Percentiles rank a stretch among this genome's conserved stretches.
Evolutionary conservation across 2,888 invertebrate genomes (phyloP).

Genomic region (Disparrhopalites patrizii): DNA sequence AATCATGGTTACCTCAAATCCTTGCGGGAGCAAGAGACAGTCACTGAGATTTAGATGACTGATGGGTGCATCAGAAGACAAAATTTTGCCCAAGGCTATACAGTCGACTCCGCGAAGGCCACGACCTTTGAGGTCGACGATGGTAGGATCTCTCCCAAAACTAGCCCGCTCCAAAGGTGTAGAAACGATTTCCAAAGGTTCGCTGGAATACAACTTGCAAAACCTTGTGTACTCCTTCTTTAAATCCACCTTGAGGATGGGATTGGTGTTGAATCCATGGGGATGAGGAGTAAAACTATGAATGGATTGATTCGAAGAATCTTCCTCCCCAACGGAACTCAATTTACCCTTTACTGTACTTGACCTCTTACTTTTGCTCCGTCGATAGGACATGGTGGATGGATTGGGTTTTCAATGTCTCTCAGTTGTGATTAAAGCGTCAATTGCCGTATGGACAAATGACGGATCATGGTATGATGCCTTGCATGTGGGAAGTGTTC

Average conservation of each 20-base stretch:
- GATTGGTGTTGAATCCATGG: not conserved
- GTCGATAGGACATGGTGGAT: not conserved
- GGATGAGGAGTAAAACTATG: not conserved
- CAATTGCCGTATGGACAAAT: no score
- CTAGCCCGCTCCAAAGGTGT: conserved; percentile 38
- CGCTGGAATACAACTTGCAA: conserved; percentile 46
- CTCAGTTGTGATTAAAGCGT: no score
- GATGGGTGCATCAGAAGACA: conserved; percentile 51
- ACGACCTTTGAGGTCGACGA: conserved; percentile 45
- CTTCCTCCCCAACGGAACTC: conserved; percentile 4
- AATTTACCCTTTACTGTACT: not conserved
- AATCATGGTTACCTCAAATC: conserved; percentile 44
- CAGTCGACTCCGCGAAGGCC: conserved; percentile 48
- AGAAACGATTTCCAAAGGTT: conserved; percentile 46
- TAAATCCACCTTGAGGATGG: conserved; percentile 31
- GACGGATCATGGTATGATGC: no score
- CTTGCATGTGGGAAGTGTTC: no score
- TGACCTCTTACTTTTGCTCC: not conserved
- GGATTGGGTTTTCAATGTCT: no score
- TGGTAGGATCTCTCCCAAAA: conserved; percentile 30
- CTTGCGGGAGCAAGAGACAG: conserved; percentile 52
- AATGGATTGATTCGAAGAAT: not conserved
- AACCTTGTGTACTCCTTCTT: conserved; percentile 46
- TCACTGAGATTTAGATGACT: conserved; percentile 51
- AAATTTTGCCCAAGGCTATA: conserved; percentile 51